Evolutionary conservation across 2,888 invertebrate genomes (phyloP).

Genomic region (Reticulitermes lucifugus): DNA sequence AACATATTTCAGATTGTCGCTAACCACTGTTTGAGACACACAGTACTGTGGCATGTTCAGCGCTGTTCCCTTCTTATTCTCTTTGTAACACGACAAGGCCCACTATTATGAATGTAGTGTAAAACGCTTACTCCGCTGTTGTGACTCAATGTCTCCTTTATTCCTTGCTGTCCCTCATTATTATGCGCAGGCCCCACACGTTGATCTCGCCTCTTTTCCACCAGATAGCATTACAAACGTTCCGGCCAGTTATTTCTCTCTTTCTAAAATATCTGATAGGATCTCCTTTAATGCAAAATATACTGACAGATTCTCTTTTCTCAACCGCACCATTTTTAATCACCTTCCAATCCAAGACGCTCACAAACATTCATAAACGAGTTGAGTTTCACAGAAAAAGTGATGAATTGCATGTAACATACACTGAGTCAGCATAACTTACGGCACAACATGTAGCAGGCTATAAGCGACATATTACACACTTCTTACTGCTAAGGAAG

Average conservation of each 20-base stretch:
- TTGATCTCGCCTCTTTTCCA: slow-evolving; percentile 27
- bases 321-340: background rate
- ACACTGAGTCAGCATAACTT: no score
- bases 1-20: background rate
- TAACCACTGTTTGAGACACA: background rate
- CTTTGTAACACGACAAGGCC: background rate
- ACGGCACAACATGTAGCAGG: no score
- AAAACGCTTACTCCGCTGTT: background rate
- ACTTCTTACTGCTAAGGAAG: no score
- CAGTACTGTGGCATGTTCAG: background rate
- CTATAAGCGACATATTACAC: no score
- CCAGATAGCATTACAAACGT: slow-evolving; percentile 28
- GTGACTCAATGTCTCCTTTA: background rate
- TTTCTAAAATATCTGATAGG: background rate
- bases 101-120: slow-evolving; percentile 3
- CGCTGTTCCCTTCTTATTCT: background rate
- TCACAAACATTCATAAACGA: background rate
- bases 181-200: slow-evolving; percentile 14
- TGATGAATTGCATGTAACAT: no score
- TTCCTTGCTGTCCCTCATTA: background rate
- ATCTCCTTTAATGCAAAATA: background rate
- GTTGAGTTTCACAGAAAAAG: no score
- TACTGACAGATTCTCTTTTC: background rate
- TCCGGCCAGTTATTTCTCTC: background rate
- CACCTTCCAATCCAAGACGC: background rate